Conservation (phyloP, 2,888 invertebrate species). For the Tetheella fluctuosa region DNA sequence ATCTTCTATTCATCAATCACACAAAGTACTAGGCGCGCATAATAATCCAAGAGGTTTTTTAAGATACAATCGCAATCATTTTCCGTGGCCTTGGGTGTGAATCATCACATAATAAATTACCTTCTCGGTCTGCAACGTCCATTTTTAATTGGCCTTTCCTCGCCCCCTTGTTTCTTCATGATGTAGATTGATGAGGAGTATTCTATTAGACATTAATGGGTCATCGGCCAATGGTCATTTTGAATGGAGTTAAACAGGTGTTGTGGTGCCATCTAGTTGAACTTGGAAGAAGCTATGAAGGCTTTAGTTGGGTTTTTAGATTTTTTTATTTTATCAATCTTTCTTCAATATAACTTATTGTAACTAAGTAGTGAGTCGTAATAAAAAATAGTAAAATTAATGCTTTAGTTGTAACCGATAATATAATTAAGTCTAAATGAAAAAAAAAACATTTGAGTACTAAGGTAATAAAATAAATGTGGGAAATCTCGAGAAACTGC, state of each 20-base stretch:
- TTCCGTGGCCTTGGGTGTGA: slow-evolving; percentile 49
- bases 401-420: too few species aligned
- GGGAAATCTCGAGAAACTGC: not conserved
- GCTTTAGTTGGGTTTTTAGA: too few species aligned
- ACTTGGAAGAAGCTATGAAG: not conserved
- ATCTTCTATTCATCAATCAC: slow-evolving; percentile 49
- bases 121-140: slow-evolving; percentile 17
- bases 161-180: slow-evolving; percentile 14
- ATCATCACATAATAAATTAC: slow-evolving; percentile 43
- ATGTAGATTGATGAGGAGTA: slow-evolving; percentile 15
- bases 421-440: too few species aligned
- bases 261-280: slow-evolving; percentile 10
- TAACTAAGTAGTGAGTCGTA: not conserved
- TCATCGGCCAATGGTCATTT: slow-evolving; percentile 6
- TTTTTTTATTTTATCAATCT: too few species aligned
- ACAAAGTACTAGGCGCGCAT: slow-evolving; percentile 48
- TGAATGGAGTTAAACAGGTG: not conserved
- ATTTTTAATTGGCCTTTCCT: slow-evolving; percentile 19
- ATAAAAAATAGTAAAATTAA: too few species aligned
- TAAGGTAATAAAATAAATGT: not conserved
- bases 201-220: not conserved
- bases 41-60: slow-evolving; percentile 34
- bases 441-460: too few species aligned
- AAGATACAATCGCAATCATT: slow-evolving; percentile 33
- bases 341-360: not conserved